Conservation (phyloP, 2,888 invertebrate genomes). For the Tipula helvola region DNA sequence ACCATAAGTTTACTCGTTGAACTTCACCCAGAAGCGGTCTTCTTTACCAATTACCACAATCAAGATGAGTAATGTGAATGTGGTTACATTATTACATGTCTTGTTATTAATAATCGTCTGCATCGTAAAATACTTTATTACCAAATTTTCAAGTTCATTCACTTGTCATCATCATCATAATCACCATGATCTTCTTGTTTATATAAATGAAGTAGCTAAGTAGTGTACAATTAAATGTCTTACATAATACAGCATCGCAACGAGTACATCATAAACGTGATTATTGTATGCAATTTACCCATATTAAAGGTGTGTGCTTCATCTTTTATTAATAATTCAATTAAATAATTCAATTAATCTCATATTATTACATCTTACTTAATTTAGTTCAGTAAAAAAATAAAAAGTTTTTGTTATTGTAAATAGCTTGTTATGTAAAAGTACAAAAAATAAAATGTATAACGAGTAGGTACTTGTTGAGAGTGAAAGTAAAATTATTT, state of each 20-base stretch:
- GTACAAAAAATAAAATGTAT: neutral
- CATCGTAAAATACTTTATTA: neutral
- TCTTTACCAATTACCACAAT: neutral
- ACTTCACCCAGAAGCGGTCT: neutral
- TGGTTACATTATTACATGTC: neutral
- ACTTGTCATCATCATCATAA: neutral
- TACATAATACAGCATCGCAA: neutral
- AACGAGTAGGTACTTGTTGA: neutral
- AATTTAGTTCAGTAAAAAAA: neutral
- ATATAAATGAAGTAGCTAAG: neutral
- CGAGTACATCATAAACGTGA: neutral
- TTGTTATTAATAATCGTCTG: neutral
- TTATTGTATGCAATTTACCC: neutral
- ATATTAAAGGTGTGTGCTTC: neutral
- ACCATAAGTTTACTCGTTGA: neutral
- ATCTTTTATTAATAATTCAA: neutral
- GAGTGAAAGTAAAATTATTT: neutral
- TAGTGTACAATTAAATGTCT: neutral
- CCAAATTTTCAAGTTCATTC: neutral
- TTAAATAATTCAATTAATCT: neutral
- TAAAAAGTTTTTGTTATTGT: neutral
- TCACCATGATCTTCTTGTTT: neutral
- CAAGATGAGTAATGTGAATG: neutral
- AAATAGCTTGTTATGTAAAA: neutral
- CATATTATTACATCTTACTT: neutral